Conservation (phyloP, 2,888 invertebrate genomes). For the Camponotus fellah region DNA sequence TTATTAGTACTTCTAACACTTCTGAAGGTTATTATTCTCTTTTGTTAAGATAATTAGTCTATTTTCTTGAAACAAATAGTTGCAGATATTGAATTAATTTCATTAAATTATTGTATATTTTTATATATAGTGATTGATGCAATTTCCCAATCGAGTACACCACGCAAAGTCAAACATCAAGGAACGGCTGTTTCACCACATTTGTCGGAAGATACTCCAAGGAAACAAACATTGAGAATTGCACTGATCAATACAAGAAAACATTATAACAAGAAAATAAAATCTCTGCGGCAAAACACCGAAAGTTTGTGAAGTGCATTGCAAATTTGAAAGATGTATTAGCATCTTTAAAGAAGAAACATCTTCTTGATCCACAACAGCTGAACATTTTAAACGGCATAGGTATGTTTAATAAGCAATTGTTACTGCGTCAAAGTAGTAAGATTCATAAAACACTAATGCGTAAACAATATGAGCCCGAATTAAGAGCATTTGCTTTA, state of each 20-base stretch:
- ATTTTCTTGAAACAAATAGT: neutral
- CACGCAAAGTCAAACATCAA: neutral
- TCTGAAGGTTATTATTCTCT: neutral
- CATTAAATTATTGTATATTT: neutral
- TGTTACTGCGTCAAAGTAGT: neutral
- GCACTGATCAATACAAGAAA: neutral
- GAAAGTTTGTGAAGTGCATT: neutral
- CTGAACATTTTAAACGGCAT: neutral
- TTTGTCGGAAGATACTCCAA: neutral
- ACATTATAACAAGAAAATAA: neutral
- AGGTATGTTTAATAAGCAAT: slow-evolving; percentile 11
- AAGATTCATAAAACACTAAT: too few relatives aligned
- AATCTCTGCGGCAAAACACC: neutral
- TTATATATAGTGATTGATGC: neutral
- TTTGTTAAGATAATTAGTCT: neutral
- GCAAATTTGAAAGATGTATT: neutral
- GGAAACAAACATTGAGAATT: neutral
- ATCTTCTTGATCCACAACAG: neutral
- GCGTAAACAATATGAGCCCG: too few relatives aligned
- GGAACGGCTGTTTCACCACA: too few relatives aligned
- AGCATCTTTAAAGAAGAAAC: neutral
- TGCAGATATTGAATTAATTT: neutral
- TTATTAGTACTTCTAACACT: neutral
- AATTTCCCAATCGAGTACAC: neutral
- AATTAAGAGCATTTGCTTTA: too few relatives aligned